Conservation (phyloP, 2,797 vertebrate species). For the Pangasius macronema region DNA sequence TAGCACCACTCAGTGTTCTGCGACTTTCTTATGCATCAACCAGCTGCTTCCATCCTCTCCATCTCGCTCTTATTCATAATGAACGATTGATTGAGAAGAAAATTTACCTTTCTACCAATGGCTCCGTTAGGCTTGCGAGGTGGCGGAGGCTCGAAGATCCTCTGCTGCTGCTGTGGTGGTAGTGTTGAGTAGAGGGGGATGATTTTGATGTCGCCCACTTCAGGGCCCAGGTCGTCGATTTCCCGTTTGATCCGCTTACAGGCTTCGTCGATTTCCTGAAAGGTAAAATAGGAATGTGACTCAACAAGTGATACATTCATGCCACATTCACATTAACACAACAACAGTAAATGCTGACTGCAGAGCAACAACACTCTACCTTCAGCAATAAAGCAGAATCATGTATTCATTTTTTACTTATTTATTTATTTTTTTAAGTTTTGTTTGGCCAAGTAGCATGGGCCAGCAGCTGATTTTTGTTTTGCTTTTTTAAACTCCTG, state of each 20-base stretch:
- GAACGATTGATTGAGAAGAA: not conserved
- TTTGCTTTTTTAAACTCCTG: not conserved
- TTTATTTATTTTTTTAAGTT: not conserved
- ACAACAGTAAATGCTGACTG: not conserved
- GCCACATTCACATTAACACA: not conserved
- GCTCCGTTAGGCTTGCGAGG: constrained; percentile 93
- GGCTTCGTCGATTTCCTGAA: constrained; percentile 97
- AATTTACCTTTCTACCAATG: constrained; percentile 91
- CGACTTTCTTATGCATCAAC: constrained; percentile 55
- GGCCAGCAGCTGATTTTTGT: constrained; percentile 28
- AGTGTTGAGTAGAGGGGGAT: constrained; percentile 99
- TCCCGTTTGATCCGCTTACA: constrained; percentile 99
- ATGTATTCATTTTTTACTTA: not conserved
- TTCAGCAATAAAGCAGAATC: not conserved
- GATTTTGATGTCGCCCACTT: constrained; percentile 99
- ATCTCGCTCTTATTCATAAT: not conserved
- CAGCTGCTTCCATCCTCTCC: not conserved
- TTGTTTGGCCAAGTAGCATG: constrained; percentile 14
- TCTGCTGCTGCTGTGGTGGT: constrained; percentile 95
- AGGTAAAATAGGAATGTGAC: constrained; percentile 16
- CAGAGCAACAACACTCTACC: not conserved
- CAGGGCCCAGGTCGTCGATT: constrained; percentile 96
- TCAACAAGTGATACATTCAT: not conserved
- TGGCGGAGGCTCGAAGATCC: constrained; percentile 96
- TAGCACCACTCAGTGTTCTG: constrained; percentile 52